Conservation (phyloP, 2,113 vertebrate species). For the Eleginops maclovinus region DNA sequence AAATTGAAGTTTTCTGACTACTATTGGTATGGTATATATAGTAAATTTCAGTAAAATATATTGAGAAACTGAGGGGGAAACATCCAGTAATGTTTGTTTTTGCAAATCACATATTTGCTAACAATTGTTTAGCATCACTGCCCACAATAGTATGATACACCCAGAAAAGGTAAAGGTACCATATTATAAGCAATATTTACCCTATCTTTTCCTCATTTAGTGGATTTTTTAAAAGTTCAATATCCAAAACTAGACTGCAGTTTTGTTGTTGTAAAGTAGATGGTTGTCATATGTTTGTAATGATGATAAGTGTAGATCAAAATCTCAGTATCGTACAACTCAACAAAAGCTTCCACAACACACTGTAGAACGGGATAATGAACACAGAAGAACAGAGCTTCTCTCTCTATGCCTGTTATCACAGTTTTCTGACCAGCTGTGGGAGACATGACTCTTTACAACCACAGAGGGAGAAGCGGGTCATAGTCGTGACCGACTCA, state of each 20-base stretch:
- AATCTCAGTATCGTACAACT: neutral
- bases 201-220: neutral
- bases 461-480: constrained; percentile 16
- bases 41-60: neutral
- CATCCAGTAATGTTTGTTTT: neutral
- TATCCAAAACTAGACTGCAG: neutral
- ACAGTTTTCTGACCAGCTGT: neutral
- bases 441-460: constrained; percentile 21
- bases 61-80: neutral
- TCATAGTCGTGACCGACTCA: constrained; percentile 37
- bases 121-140: neutral
- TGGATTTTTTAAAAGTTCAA: neutral
- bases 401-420: constrained; percentile 4
- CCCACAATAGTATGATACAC: neutral
- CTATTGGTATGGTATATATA: no score
- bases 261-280: neutral
- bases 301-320: neutral
- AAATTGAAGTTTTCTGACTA: no score
- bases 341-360: neutral
- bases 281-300: neutral
- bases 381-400: neutral
- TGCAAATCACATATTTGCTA: neutral
- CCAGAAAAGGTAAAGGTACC: neutral
- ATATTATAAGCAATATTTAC: neutral
- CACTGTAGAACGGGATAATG: neutral